These are phyloP conservation scores for Oryctes rhinoceros DNA, from an alignment of 1,140 invertebrate species.

Conservation along the genomic window DNA sequence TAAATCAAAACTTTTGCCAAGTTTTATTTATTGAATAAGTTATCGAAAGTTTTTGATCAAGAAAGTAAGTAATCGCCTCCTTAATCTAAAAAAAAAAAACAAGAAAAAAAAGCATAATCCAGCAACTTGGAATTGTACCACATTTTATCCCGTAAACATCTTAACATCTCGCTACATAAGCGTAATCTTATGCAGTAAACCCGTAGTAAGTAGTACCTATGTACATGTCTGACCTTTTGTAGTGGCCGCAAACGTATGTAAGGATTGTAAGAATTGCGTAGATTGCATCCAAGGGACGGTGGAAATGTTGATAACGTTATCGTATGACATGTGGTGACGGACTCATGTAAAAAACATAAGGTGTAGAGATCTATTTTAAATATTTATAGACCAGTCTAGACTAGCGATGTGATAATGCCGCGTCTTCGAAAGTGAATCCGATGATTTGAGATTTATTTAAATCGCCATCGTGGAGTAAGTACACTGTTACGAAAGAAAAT, in stretches of 20 bases:
- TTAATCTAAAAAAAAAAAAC: too few relatives aligned
- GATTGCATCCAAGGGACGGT: background rate
- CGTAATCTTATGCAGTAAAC: background rate
- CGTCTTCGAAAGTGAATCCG: background rate
- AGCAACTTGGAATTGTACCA: background rate
- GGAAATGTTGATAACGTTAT: background rate
- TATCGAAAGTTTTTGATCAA: too few relatives aligned
- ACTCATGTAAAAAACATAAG: constrained; percentile 27
- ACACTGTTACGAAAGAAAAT: constrained; percentile 8
- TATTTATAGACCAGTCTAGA: constrained; percentile 34
- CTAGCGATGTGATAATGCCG: constrained; percentile 16
- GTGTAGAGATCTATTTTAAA: constrained; percentile 21
- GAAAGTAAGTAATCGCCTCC: too few relatives aligned
- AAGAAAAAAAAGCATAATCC: too few relatives aligned
- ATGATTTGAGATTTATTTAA: constrained; percentile 6
- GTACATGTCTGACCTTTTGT: too few relatives aligned
- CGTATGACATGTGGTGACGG: background rate
- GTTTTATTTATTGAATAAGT: too few relatives aligned
- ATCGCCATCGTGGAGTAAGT: background rate
- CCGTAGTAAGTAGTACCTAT: too few relatives aligned
- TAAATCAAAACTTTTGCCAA: too few relatives aligned
- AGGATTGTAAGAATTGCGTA: background rate
- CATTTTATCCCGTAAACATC: background rate
- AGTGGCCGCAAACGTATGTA: too few relatives aligned
- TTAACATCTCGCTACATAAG: background rate